Conservation (phyloP, 1,140 invertebrate genomes). For the Lordiphosa mommai region DNA sequence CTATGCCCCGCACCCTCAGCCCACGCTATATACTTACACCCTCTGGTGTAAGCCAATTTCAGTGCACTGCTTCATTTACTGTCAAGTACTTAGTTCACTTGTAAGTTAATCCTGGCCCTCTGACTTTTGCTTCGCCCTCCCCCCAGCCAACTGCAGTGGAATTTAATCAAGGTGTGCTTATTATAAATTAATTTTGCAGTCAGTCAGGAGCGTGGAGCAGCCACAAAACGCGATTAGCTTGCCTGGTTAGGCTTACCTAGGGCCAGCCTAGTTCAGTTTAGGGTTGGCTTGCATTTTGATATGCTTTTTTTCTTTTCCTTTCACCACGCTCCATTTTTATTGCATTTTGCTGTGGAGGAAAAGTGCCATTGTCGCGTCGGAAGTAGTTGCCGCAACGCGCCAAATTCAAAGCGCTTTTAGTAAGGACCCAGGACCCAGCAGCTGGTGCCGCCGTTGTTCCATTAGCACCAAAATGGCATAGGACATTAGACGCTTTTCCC, state of each 20-base stretch:
- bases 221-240: conserved; percentile 8
- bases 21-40: not conserved
- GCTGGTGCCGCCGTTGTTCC: conserved; percentile 2
- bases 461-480: conserved; percentile 1
- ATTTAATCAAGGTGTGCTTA: conserved; percentile 10
- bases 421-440: not conserved
- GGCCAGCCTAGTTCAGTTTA: too few species aligned
- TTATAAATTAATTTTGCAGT: conserved; percentile 6
- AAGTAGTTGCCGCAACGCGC: conserved; percentile 7
- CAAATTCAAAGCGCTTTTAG: not conserved
- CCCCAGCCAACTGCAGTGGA: not conserved
- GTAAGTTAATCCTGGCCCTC: conserved; percentile 1
- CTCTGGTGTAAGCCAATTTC: not conserved
- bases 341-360: not conserved
- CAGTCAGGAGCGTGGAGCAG: not conserved
- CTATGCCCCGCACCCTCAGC: not conserved
- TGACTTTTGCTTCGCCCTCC: not conserved
- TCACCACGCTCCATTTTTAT: not conserved
- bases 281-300: conserved; percentile 1
- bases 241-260: not conserved
- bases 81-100: not conserved
- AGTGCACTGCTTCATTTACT: conserved; percentile 2
- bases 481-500: not conserved
- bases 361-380: conserved; percentile 2
- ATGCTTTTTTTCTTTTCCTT: conserved; percentile 2